A percentile compares a stretch with the other conserved stretches of the same genome.
Evolutionary conservation across 2,888 invertebrate genomes (phyloP).

Genomic region (Mantis religiosa): DNA sequence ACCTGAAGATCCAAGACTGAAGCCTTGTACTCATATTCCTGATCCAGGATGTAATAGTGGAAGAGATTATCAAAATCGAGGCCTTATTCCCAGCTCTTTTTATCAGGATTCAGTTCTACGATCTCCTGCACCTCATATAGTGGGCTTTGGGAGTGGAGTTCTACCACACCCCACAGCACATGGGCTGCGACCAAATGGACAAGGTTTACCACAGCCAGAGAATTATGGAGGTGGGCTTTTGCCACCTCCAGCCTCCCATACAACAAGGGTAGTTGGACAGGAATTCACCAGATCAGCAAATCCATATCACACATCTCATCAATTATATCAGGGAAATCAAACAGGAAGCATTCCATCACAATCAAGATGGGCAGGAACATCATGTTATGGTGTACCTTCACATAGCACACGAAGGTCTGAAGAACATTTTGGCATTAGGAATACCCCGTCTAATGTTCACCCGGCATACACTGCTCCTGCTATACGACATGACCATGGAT

Average conservation of each 20-base stretch:
- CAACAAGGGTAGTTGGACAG: background rate
- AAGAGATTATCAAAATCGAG: background rate
- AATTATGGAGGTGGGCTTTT: background rate
- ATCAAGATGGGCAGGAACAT: background rate
- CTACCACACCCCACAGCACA: background rate
- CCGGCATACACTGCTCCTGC: background rate
- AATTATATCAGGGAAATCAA: background rate
- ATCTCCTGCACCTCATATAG: background rate
- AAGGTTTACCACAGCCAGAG: background rate
- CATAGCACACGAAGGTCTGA: background rate
- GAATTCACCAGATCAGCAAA: background rate
- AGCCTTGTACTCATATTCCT: background rate
- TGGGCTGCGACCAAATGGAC: background rate
- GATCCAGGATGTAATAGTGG: background rate
- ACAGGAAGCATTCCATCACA: background rate
- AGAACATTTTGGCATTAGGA: background rate
- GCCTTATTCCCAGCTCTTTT: background rate
- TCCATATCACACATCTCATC: background rate
- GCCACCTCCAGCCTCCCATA: background rate
- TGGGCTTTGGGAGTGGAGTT: background rate
- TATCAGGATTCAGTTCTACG: background rate
- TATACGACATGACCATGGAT: background rate
- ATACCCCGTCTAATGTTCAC: background rate
- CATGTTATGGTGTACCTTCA: conserved; percentile 5
- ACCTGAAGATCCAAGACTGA: background rate